Base-by-base conservation (phyloP, 1,140 invertebrate genomes). In the Oedothorax gibbosus region DNA sequence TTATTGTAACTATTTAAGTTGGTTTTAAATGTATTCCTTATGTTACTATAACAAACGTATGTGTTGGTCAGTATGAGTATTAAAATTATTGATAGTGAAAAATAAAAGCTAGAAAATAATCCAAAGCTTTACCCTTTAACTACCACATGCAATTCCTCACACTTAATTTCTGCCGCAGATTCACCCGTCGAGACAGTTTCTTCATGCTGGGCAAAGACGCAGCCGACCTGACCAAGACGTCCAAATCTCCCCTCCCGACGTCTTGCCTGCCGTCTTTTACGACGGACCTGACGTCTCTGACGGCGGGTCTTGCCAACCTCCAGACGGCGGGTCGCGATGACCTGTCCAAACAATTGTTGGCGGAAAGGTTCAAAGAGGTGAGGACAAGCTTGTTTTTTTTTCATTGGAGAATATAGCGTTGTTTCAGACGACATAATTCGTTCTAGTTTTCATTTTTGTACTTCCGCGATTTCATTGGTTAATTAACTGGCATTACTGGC, bases 331-430 rank as follows among this genome's bases (percentile, higher is more conserved):
- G 18, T n/a, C 57, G 73, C 5, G 78, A 80, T 7, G 78, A 80
- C 8, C 64, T 35, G 51, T 80, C 65, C 11, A 56, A 21, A 5
- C 66, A 69, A 10, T 69, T 56, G 20, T 11, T 80, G 14, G 15
- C 78, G 3, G 78, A 80, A 12, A 83, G 65, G 21, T 83, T 83
- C 35, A 83, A 73, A 73, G 80, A 83, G 57, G 80, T 82, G 54
- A 53, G 49, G 2, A 15, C 56, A 15, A 5, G 9, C 8, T 65
- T 65, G n/a, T 9, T 35, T 35, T 35, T n/a, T n/a, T n/a, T n/a
- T n/a, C n/a, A n/a, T n/a, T n/a, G n/a, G n/a, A n/a, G n/a, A n/a
- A n/a, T n/a, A n/a, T n/a, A n/a, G n/a, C n/a, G n/a, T n/a, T n/a
- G n/a, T n/a, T n/a, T n/a, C n/a, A n/a, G n/a, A n/a, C n/a, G n/a